phyloP scores from a whole-genome alignment of 2,888 invertebrate species.

The Machimus rusticus region DNA sequence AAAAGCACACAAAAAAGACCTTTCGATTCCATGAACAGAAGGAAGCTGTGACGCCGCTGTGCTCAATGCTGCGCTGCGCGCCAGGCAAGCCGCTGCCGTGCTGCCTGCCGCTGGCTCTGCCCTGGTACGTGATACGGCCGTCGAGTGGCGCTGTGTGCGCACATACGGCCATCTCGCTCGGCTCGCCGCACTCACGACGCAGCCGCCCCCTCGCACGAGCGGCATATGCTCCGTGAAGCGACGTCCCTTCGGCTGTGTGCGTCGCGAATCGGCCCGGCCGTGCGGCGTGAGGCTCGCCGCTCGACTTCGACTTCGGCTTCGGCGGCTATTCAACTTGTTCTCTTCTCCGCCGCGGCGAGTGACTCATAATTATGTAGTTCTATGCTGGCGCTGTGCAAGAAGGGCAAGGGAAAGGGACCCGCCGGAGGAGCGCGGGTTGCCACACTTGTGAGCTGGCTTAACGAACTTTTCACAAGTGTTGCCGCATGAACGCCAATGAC shows the following conservation, averaged over 20 bases:
- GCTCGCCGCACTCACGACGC: neutral
- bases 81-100: neutral
- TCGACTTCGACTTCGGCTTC: too few relatives aligned
- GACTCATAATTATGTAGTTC: neutral
- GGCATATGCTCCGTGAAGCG: neutral
- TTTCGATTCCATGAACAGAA: slow-evolving; percentile 17
- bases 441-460: neutral
- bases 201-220: neutral
- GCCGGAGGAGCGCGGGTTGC: neutral
- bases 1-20: slow-evolving; percentile 21
- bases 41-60: neutral
- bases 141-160: neutral
- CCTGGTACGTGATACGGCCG: neutral
- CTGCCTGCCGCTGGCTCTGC: neutral
- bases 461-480: neutral
- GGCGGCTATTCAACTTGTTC: slow-evolving; percentile 1
- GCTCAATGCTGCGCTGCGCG: slow-evolving; percentile 30
- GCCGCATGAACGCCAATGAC: neutral
- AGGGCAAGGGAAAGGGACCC: neutral
- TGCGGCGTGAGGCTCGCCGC: neutral
- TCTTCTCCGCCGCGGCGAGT: neutral
- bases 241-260: neutral
- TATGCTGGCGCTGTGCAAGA: neutral
- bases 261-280: neutral
- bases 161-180: neutral